Base-by-base conservation (phyloP, 1,140 invertebrate genomes). In the Chlorops oryzae region DNA sequence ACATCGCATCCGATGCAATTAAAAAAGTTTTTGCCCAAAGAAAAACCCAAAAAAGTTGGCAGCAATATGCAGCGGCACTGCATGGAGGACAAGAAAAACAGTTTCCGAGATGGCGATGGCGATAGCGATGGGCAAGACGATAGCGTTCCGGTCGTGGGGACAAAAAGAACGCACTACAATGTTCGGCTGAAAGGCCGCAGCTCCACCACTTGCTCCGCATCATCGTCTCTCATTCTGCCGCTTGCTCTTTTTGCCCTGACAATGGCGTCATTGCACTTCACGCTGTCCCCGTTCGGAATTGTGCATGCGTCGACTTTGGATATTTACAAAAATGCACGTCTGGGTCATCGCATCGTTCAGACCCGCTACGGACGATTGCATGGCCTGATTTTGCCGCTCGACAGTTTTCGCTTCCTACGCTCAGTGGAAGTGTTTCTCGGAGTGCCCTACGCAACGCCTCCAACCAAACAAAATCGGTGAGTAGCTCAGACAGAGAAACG, bases 381-480 rank as follows among this genome's bases (percentile, higher is more conserved):
- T 70, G 87, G 88, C 6, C 72, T 89, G 3, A 80, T 88, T 49
- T 70, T 86, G 54, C 81, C 86, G 2, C 82, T 88, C 78, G 85
- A 87, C 59, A 79, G 81, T 55, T 78, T 82, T 60, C 82, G 84
- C 51, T 82, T 80, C 65, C 74, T 87, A 40, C 84, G 83, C 62
- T 80, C 84, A 50, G 77, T 88, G 15, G 88, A 94, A 70, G 87
- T 92, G 28, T 98, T 93, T 71, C 78, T 96, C 6, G 95, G 94
- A 1, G 88, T 96, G 37, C 93, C 92, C 1, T 98, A 97, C 73
- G 95, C 94, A 2, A 90, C 91, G 17, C 87, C 93, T 12, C 93
- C 93, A 2, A 84, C 85, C 3, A 87, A 90, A 44, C 84, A 84
- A 41, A 90, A 95, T 64, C 74, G 83, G 79, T 79, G 59, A 55